Conservation (phyloP, 2,113 vertebrate species). For the Lates calcarifer region DNA sequence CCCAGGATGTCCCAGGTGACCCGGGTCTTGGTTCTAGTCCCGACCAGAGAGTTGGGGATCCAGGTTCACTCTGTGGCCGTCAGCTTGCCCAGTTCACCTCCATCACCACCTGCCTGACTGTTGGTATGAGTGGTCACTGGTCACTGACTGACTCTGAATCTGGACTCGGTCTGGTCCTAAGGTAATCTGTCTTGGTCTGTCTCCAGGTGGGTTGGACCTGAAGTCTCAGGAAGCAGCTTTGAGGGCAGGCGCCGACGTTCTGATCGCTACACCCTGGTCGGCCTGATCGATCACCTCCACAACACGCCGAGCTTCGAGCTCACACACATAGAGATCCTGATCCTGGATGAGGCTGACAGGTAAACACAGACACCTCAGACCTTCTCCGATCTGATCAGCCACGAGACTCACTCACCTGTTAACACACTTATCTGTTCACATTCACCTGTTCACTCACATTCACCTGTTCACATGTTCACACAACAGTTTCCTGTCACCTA, state of each 20-base stretch:
- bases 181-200: not conserved
- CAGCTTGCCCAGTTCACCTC: slow-evolving; percentile 95
- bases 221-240: slow-evolving; percentile 96
- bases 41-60: slow-evolving; percentile 96
- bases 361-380: slow-evolving; percentile 5
- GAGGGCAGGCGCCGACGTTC: slow-evolving; percentile 92
- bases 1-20: slow-evolving; percentile 92
- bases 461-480: too few species aligned
- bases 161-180: not conserved
- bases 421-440: too few species aligned
- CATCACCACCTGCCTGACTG: slow-evolving; percentile 92
- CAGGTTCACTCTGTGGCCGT: slow-evolving; percentile 95
- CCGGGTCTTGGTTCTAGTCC: slow-evolving; percentile 93
- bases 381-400: too few species aligned
- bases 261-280: slow-evolving; percentile 96
- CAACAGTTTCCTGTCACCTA: too few species aligned
- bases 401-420: too few species aligned
- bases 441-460: too few species aligned
- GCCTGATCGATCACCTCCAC: slow-evolving; percentile 97
- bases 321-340: slow-evolving; percentile 93
- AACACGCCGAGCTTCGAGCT: slow-evolving; percentile 98
- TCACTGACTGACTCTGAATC: not conserved
- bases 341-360: slow-evolving; percentile 98
- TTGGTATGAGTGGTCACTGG: slow-evolving; percentile 85
- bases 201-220: slow-evolving; percentile 93